Evolutionary conservation across 1,140 invertebrate species (phyloP), one percentile per base, ranked within the genome.

Genomic region (Pararge aegeria): DNA sequence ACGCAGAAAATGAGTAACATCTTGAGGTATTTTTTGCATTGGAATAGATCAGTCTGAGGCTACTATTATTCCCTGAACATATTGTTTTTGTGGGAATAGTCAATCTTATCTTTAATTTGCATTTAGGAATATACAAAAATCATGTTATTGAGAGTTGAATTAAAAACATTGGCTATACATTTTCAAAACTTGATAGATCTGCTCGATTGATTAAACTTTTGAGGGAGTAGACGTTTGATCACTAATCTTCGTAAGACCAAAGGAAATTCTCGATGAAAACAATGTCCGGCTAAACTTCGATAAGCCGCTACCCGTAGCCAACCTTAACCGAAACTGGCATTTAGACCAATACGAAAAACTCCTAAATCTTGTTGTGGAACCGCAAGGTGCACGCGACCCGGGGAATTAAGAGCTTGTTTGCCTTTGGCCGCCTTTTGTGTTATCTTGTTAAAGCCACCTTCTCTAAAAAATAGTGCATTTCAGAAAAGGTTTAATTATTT

Each of bases 261-360:
- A 57, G 42, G 52, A 50, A 61, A 61, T 61, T 61, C 48, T 57
- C 55, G 37, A 58, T 62, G 49, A 46, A 57, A 61, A 51, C 58
- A 64, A 69, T 64, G 59, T 64, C 49, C 67, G 44, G 56, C 60
- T 50, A 64, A 83, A 83, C 68, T 80, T 78, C 68, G 67, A 68
- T 79, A 83, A 78, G 75, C 73, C 73, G 66, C 61, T 64, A 63
- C 60, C 73, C 73, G 68, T 59, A 66, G 64, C 61, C 63, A 66
- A 71, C 69, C 70, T 48, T 69, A 66, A 75, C 72, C 65, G 73
- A 75, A 80, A 74, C 70, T 70, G 56, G 64, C 51, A 52, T 55
- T 75, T 63, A 70, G 68, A 77, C 64, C 78, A 75, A 80, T 78
- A 73, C 62, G 73, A 78, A 77, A 75, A 83, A 83, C 78, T 83